These are phyloP conservation scores for Lordiphosa clarofinis DNA, from an alignment of 1,140 invertebrate species.

Conservation along the genomic window DNA sequence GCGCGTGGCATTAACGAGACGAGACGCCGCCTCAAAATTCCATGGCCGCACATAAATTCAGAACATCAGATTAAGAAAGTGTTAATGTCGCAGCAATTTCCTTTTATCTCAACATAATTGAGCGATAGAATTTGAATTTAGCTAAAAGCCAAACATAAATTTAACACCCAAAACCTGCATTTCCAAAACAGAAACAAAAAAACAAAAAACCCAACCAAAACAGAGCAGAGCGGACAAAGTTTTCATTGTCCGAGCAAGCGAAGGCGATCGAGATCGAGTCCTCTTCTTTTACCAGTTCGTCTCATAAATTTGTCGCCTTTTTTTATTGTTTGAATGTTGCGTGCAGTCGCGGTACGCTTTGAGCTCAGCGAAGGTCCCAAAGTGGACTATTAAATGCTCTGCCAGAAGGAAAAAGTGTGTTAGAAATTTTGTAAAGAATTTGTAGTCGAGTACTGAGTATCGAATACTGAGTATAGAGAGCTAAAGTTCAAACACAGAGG, in stretches of 20 bases:
- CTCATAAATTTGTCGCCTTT: conserved; percentile 70
- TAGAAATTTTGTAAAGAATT: no score
- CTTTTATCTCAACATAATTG: conserved; percentile 79
- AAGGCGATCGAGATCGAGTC: background rate
- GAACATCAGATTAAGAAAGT: conserved; percentile 78
- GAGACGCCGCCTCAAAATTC: conserved; percentile 73
- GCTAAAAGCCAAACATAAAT: conserved; percentile 79
- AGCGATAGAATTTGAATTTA: conserved; percentile 79
- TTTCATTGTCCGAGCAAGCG: conserved; percentile 56
- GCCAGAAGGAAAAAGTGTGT: no score
- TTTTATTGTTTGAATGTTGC: conserved; percentile 10
- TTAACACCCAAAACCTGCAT: conserved; percentile 70
- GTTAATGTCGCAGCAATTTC: conserved; percentile 78
- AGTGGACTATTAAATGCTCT: conserved; percentile 50
- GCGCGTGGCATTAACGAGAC: conserved; percentile 69
- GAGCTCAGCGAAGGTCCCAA: conserved; percentile 56
- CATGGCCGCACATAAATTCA: conserved; percentile 74
- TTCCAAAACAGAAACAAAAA: conserved; percentile 2
- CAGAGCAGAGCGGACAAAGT: conserved; percentile 15
- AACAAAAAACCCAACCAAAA: conserved; percentile 28
- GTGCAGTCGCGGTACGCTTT: conserved; percentile 18
- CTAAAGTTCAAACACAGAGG: no score
- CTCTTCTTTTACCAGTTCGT: conserved; percentile 2
- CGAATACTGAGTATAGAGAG: no score
- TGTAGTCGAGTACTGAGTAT: no score